Evolutionary conservation across 2,888 invertebrate genomes (phyloP).

Genomic region (Netelia fuscicornis): DNA sequence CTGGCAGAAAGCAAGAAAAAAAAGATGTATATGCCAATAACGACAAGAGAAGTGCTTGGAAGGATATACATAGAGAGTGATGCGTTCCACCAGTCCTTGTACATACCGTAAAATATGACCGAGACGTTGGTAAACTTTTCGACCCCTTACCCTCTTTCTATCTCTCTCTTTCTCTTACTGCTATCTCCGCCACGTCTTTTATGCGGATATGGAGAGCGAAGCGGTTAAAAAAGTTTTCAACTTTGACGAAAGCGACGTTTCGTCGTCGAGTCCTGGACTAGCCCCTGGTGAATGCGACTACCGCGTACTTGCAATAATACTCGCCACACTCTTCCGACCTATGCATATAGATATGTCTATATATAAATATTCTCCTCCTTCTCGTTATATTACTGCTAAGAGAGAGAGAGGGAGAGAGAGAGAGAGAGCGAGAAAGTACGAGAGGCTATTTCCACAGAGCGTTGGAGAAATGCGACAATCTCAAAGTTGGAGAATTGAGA

Average conservation of each 20-base stretch:
- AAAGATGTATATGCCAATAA: neutral
- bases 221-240: conserved; percentile 32
- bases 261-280: conserved; percentile 17
- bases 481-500: neutral
- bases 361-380: neutral
- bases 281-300: neutral
- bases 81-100: conserved; percentile 5
- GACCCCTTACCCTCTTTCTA: conserved; percentile 29
- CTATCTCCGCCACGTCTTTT: conserved; percentile 18
- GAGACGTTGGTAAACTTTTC: conserved; percentile 61
- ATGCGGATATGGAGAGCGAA: neutral
- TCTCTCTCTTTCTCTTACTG: neutral
- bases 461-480: neutral
- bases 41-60: neutral
- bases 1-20: neutral
- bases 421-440: neutral
- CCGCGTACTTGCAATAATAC: conserved; percentile 39
- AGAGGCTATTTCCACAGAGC: neutral
- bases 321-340: neutral
- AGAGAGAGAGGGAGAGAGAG: neutral
- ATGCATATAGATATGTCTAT: neutral
- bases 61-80: neutral
- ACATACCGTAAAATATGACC: conserved; percentile 62
- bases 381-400: neutral
- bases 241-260: conserved; percentile 21